Conservation (phyloP, 1,140 invertebrate genomes). For the Medauroidea extradentata region DNA sequence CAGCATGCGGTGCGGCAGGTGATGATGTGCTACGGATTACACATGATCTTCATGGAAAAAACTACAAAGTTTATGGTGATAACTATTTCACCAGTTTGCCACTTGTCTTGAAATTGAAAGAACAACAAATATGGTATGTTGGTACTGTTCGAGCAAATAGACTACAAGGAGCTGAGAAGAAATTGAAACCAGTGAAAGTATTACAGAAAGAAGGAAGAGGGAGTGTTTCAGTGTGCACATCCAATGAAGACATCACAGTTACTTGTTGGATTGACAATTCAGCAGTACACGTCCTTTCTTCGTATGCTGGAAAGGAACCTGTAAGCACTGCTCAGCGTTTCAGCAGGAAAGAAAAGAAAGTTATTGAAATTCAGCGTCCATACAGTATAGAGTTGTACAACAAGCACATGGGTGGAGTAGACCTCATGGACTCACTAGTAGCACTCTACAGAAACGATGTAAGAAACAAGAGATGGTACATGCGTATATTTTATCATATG, state of each 20-base stretch:
- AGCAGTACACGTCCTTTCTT: conserved; percentile 38
- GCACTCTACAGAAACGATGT: too few species aligned
- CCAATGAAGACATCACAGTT: conserved; percentile 24
- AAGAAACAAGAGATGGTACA: too few species aligned
- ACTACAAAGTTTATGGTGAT: conserved; percentile 13
- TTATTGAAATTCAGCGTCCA: conserved; percentile 37
- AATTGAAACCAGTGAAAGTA: conserved; percentile 32
- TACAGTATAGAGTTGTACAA: too few species aligned
- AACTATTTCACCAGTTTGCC: conserved; percentile 2
- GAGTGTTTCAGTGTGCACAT: conserved; percentile 6
- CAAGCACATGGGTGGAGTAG: too few species aligned
- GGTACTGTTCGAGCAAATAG: background rate
- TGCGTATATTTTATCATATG: too few species aligned
- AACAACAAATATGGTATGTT: background rate
- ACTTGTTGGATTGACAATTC: conserved; percentile 46
- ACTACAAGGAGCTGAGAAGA: conserved; percentile 36
- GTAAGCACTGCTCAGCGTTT: conserved; percentile 31
- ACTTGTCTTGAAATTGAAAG: background rate
- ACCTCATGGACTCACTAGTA: too few species aligned
- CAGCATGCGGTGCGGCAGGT: conserved; percentile 28
- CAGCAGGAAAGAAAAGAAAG: conserved; percentile 26
- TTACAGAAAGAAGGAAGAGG: conserved; percentile 13
- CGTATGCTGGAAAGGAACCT: conserved; percentile 35
- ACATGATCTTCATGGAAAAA: conserved; percentile 19
- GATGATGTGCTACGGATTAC: conserved; percentile 31